Percentiles rank a stretch among this genome's conserved stretches.
phyloP scores from a whole-genome alignment of 2,888 invertebrate genomes.

The Caenorhabditis imperialis region DNA sequence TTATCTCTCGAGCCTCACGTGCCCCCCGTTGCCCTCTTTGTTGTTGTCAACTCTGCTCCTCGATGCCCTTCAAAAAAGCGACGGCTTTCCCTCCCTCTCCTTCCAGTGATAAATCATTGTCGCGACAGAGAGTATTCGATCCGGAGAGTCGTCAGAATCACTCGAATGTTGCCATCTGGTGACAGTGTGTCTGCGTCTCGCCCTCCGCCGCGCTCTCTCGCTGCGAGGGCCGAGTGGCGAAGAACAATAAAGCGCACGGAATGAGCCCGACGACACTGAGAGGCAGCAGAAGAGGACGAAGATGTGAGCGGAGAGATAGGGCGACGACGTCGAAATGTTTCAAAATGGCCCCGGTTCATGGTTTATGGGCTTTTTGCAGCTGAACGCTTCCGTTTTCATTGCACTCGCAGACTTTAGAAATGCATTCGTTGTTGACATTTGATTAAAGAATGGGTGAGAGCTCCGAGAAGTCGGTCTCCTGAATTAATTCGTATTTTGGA shows the following conservation, averaged over 20 bases:
- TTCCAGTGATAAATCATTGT: slow-evolving; percentile 51
- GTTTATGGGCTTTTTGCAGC: too few relatives aligned
- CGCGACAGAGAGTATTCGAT: slow-evolving; percentile 14
- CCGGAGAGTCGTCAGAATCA: slow-evolving; percentile 16
- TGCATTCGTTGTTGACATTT: too few relatives aligned
- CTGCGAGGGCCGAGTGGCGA: not conserved
- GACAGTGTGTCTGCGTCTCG: slow-evolving; percentile 7
- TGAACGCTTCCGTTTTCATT: too few relatives aligned
- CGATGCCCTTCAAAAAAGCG: not conserved
- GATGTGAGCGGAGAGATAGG: slow-evolving; percentile 38
- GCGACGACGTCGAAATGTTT: slow-evolving; percentile 2
- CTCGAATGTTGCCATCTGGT: slow-evolving; percentile 51
- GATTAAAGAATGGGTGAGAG: too few relatives aligned
- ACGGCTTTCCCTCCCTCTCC: slow-evolving; percentile 4
- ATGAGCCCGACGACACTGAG: slow-evolving; percentile 5
- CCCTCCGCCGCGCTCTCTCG: slow-evolving; percentile 1
- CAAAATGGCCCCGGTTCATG: too few relatives aligned
- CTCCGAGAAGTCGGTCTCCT: too few relatives aligned
- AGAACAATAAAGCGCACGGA: slow-evolving; percentile 40
- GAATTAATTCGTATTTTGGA: too few relatives aligned
- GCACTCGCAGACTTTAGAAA: too few relatives aligned
- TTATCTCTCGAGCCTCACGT: slow-evolving; percentile 11
- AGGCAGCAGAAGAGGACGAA: slow-evolving; percentile 17
- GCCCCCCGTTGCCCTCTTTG: slow-evolving; percentile 14
- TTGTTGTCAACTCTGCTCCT: not conserved